Evolutionary conservation across 1,140 invertebrate genomes (phyloP).

Genomic region (Acromyrmex echinatior): DNA sequence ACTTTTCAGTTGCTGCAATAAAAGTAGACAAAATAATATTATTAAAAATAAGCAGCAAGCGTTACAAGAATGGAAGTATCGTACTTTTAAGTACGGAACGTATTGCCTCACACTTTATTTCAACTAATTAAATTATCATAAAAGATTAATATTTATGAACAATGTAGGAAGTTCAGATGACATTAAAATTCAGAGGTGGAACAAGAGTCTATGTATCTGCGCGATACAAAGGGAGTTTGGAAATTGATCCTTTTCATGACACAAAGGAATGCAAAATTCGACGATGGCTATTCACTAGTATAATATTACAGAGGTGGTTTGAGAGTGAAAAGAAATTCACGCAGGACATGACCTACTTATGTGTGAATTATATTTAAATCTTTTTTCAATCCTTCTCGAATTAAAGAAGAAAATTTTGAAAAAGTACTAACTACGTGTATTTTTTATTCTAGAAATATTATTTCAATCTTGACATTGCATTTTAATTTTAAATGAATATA

Average conservation of each 20-base stretch:
- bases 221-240: conserved; percentile 32
- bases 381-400: not conserved
- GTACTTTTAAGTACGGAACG: no score
- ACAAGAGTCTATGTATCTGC: conserved; percentile 10
- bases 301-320: conserved; percentile 45
- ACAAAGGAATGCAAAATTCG: conserved; percentile 71
- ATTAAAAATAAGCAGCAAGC: not conserved
- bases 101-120: not conserved
- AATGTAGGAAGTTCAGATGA: conserved; percentile 11
- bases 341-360: conserved; percentile 18
- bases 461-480: not conserved
- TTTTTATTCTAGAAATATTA: not conserved
- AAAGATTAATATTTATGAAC: conserved; percentile 16
- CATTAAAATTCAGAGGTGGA: conserved; percentile 44
- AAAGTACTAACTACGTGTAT: not conserved
- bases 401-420: not conserved
- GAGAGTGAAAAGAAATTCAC: conserved; percentile 2
- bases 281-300: conserved; percentile 61
- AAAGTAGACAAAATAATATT: not conserved
- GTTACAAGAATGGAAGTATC: not conserved
- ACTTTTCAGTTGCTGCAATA: not conserved
- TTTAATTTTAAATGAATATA: not conserved
- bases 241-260: conserved; percentile 54
- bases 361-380: not conserved
- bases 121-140: conserved; percentile 16